Percentiles rank a stretch among this genome's conserved stretches.
phyloP scores from a whole-genome alignment of 37 sponge, comb jelly and placozoan species.

The Ephydatia muelleri region DNA sequence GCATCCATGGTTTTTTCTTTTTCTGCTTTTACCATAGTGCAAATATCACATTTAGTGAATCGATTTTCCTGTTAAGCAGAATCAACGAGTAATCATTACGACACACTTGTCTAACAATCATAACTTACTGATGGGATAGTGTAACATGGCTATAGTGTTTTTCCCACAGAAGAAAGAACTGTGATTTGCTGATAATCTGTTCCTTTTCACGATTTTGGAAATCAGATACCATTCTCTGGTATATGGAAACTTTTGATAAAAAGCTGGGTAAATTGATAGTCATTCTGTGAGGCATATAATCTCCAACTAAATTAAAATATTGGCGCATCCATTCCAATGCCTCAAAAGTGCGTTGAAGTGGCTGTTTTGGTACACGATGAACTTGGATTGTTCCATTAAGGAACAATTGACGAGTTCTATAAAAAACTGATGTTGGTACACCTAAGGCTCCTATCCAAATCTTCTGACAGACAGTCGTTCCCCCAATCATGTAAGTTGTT shows the following conservation, averaged over 20 bases:
- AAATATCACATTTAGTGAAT: conserved; percentile 46
- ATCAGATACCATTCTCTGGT: conserved; percentile 11
- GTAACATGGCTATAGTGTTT: conserved; percentile 18
- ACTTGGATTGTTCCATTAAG: conserved; percentile 6
- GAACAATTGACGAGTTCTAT: not conserved
- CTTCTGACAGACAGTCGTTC: conserved; percentile 2
- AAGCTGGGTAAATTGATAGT: conserved; percentile 32
- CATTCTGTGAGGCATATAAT: conserved; percentile 19
- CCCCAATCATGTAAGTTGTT: not conserved
- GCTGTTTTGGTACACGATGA: not conserved
- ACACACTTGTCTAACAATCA: too few species aligned
- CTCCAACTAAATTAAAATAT: conserved; percentile 16
- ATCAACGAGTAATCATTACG: not conserved
- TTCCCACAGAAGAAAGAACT: conserved; percentile 10
- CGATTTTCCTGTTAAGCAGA: conserved; percentile 15
- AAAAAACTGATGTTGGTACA: not conserved
- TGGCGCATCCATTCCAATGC: conserved; percentile 35
- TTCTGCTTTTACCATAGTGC: conserved; percentile 19
- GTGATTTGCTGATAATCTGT: conserved; percentile 7
- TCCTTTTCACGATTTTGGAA: not conserved
- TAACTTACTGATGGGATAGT: conserved; percentile 34
- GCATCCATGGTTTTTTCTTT: conserved; percentile 6
- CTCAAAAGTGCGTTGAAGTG: conserved; percentile 27
- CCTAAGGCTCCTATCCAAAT: conserved; percentile 8
- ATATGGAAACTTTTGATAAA: conserved; percentile 16